Percentiles rank a stretch among this genome's conserved stretches.
These are phyloP conservation scores for Tenthredo scrophulariae DNA, from an alignment of 2,888 invertebrate species.

Conservation along the genomic window DNA sequence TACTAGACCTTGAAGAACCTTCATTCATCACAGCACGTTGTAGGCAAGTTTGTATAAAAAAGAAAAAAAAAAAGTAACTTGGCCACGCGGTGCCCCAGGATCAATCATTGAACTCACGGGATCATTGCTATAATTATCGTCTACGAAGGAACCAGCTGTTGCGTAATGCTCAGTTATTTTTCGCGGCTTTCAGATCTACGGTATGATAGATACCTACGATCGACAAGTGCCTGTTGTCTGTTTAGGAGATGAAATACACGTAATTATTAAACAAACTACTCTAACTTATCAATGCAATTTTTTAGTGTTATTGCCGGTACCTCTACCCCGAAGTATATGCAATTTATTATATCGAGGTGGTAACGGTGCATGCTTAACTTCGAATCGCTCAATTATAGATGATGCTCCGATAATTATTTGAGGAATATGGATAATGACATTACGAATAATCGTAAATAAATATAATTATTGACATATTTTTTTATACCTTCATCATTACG, in stretches of 20 bases:
- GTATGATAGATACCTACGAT: not conserved
- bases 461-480: not conserved
- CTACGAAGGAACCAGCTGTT: not conserved
- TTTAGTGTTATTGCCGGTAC: not conserved
- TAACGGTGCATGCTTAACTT: not conserved
- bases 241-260: not conserved
- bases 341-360: not conserved
- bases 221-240: not conserved
- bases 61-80: not conserved
- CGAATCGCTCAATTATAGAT: not conserved
- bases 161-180: not conserved
- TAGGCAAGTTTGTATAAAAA: not conserved
- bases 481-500: not conserved
- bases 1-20: not conserved
- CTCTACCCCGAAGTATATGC: not conserved
- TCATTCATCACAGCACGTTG: not conserved
- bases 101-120: not conserved
- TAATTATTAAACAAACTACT: constrained; percentile 7
- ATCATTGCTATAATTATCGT: constrained; percentile 10
- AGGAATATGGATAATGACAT: not conserved
- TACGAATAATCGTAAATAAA: not conserved
- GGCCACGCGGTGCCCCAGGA: not conserved
- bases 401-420: not conserved
- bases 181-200: not conserved
- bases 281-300: constrained; percentile 49